Conservation (phyloP, 2,113 vertebrate genomes). For the Psittacara wagleri region DNA sequence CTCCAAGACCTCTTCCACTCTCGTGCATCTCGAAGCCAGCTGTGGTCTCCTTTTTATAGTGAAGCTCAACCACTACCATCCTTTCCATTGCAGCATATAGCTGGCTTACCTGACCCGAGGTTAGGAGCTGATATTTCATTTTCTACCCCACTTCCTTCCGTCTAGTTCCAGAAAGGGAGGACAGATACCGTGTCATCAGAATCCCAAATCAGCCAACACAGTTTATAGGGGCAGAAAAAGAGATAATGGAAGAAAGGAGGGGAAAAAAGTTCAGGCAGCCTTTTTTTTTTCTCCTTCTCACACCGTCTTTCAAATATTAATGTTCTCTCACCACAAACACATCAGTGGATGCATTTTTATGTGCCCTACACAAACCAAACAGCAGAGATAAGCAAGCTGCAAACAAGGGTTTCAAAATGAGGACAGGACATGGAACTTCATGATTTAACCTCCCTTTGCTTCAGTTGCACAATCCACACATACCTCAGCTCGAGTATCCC, state of each 20-base stretch:
- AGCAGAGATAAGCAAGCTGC: not conserved
- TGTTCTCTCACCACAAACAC: not conserved
- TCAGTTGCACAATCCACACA: not conserved
- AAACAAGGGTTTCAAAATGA: not conserved
- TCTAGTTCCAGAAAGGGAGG: not conserved
- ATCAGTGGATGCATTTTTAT: not conserved
- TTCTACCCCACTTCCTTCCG: conserved; percentile 54
- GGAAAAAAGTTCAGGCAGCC: not conserved
- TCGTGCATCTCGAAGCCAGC: not conserved
- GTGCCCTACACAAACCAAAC: not conserved
- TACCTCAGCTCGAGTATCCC: accelerated
- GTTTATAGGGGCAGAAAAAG: not conserved
- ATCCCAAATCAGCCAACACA: not conserved
- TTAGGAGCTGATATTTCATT: not conserved
- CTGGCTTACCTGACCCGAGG: not conserved
- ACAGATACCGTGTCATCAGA: not conserved
- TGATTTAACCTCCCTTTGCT: not conserved
- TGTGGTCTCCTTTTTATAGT: conserved; percentile 40
- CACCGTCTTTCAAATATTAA: not conserved
- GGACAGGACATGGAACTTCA: not conserved
- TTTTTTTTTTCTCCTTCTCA: not conserved
- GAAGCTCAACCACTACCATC: not conserved
- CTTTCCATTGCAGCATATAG: conserved; percentile 28
- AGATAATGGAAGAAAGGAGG: not conserved
- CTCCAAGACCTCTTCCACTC: not conserved